Percentiles rank a stretch among this genome's conserved stretches.
These are phyloP conservation scores for Acronicta leporina DNA, from an alignment of 2,888 invertebrate species.

Conservation along the genomic window DNA sequence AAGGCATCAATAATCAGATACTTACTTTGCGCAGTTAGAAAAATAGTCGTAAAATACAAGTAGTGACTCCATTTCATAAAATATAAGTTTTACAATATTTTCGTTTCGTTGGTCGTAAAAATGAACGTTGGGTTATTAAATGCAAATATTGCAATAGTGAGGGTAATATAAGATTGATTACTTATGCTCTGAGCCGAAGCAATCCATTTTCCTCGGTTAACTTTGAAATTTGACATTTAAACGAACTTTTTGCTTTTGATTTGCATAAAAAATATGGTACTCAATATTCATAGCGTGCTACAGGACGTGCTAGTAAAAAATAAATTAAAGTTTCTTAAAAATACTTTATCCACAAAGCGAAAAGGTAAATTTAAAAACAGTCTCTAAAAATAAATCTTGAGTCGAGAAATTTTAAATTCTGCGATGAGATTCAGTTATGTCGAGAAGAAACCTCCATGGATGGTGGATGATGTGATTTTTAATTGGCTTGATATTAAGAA, in stretches of 20 bases:
- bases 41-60: not conserved
- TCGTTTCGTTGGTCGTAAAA: slow-evolving; percentile 28
- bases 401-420: too few relatives aligned
- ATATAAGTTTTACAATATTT: slow-evolving; percentile 20
- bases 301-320: not conserved
- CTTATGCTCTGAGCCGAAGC: slow-evolving; percentile 16
- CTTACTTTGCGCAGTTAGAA: too few relatives aligned
- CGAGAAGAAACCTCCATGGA: too few relatives aligned
- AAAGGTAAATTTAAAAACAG: too few relatives aligned
- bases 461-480: too few relatives aligned
- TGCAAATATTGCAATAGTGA: slow-evolving; percentile 42
- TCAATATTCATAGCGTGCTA: slow-evolving; percentile 3
- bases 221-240: slow-evolving; percentile 33
- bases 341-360: not conserved
- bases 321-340: not conserved
- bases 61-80: slow-evolving; percentile 26
- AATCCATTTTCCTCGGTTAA: slow-evolving; percentile 41
- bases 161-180: slow-evolving; percentile 45
- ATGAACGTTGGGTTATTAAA: slow-evolving; percentile 35
- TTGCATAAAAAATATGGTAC: slow-evolving; percentile 14
- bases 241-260: slow-evolving; percentile 10
- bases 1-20: too few relatives aligned
- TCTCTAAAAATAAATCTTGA: too few relatives aligned
- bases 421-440: too few relatives aligned
- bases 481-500: too few relatives aligned